Evolutionary conservation across 2,113 vertebrate genomes (phyloP), one percentile per base, ranked within the genome.

Genomic region (Myrmecophaga tridactyla): DNA sequence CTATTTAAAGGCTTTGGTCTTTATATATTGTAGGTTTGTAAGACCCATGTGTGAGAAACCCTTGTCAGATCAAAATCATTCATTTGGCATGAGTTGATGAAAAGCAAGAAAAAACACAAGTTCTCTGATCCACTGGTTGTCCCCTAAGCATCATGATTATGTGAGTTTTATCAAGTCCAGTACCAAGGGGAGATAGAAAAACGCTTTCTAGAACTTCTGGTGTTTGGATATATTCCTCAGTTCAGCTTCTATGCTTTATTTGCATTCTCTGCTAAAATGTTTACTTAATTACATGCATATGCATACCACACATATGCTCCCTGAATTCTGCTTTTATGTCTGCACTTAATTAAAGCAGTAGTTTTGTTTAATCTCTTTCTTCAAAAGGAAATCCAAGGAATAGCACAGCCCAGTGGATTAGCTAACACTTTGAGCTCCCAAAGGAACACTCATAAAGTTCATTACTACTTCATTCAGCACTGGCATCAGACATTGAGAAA

Each of bases 1-100:
- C 84, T 97, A 94, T 96, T 97, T 95, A 95, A 92, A 96, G 46
- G 4, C 39, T n/a, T 73, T 89, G 65, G 17, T 89, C 72, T 96
- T 94, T 96, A 53, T 83, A 80, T 76, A 86, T 43, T 76, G 14
- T 86, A 94, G 86, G 56, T 95, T 80, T 96, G 56, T 92, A 91
- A 92, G 92, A 93, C 93, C 78, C 75, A 95, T 96, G 23, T 95
- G 82, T 96, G 92, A 96, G 62, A 96, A 95, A 94, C 20, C 51
- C 89, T 94, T 94, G 62, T 92, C 78, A 89, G 83, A 93, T 84
- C 31, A 91, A 93, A 94, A 94, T 93, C 58, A 83, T 91, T 93
- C 91, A 89, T 95, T 95, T 89, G 43, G 46, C 36, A 69, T 92
- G 78, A 93, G 48, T 70, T 80, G 78, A 81, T 91, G 63, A 94